Conservation (phyloP, 2,797 vertebrate genomes). For the Falco novaeseelandiae region DNA sequence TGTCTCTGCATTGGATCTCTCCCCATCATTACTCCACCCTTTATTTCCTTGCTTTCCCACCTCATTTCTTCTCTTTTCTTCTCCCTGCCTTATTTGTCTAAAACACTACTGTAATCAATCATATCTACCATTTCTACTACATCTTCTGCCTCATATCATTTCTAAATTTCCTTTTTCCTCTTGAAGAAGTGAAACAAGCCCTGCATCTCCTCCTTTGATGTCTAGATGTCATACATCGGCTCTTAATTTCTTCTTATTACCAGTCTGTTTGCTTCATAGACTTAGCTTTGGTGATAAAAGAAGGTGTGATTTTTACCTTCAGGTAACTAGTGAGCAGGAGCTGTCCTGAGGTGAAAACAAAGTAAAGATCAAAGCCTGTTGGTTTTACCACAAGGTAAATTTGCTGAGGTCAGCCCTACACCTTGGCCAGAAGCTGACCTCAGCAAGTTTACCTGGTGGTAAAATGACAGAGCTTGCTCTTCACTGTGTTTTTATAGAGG, state of each 20-base stretch:
- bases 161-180: neutral
- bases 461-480: slow-evolving; percentile 13
- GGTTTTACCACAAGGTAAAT: slow-evolving; percentile 22
- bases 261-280: neutral
- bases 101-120: neutral
- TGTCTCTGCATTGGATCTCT: neutral
- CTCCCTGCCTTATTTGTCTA: neutral
- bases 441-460: neutral
- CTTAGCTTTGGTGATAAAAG: slow-evolving; percentile 30
- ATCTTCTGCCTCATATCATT: neutral
- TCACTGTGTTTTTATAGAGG: neutral
- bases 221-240: neutral
- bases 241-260: slow-evolving; percentile 10
- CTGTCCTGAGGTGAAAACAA: slow-evolving; percentile 26
- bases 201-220: neutral
- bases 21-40: neutral
- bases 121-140: neutral
- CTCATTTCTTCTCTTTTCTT: neutral
- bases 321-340: slow-evolving; percentile 15
- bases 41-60: neutral
- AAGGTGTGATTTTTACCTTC: slow-evolving; percentile 41
- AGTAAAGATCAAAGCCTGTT: slow-evolving; percentile 47
- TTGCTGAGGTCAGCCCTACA: slow-evolving; percentile 8
- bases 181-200: neutral
- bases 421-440: slow-evolving; percentile 18